phyloP scores from a whole-genome alignment of 2,113 vertebrate species.

The Corythornis madagascariensis region DNA sequence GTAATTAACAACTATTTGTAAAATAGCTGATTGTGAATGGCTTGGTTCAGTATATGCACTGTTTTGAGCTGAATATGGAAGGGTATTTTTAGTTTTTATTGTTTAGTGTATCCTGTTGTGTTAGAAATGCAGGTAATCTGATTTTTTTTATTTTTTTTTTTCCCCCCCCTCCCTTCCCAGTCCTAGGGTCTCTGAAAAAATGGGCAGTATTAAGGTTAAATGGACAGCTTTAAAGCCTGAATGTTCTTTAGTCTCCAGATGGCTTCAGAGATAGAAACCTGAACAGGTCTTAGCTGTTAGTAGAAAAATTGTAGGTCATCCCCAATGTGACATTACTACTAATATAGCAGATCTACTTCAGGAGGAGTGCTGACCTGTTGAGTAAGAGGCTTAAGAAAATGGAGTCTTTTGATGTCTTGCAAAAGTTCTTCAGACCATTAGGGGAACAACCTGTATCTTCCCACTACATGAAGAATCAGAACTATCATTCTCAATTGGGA shows the following conservation, averaged over 20 bases:
- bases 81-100: neutral
- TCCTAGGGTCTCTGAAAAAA: neutral
- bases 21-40: neutral
- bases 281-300: neutral
- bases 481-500: neutral
- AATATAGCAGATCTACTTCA: slow-evolving; percentile 36
- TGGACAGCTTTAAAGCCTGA: neutral
- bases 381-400: slow-evolving; percentile 55
- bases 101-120: neutral
- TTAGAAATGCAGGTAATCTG: neutral
- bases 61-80: neutral
- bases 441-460: neutral
- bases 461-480: neutral
- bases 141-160: neutral
- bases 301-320: slow-evolving; percentile 38
- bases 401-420: slow-evolving; percentile 36
- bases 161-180: rapidly evolving
- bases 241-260: neutral
- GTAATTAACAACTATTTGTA: neutral
- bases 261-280: neutral
- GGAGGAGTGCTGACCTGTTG: slow-evolving; percentile 41
- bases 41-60: neutral
- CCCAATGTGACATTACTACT: slow-evolving; percentile 5
- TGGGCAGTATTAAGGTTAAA: neutral
- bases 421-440: slow-evolving; percentile 33